phyloP scores from a whole-genome alignment of 2,888 invertebrate genomes.

The Chesias legatella region DNA sequence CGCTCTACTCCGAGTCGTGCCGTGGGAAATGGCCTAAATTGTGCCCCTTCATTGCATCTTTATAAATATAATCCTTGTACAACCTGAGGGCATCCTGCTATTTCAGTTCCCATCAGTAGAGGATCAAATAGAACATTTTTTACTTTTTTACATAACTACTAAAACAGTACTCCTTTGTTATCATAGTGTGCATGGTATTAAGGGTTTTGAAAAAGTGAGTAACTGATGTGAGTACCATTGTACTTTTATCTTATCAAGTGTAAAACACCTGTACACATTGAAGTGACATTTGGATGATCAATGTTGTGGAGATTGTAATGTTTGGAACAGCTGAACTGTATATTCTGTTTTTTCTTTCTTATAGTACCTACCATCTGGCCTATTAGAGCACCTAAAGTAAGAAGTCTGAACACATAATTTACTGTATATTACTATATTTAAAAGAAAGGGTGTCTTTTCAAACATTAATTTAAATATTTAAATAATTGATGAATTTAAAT shows the following conservation, averaged over 20 bases:
- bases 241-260: conserved; percentile 35
- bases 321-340: background rate
- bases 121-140: conserved; percentile 5
- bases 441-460: too few species aligned
- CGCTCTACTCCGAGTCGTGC: conserved; percentile 33
- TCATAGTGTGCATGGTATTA: conserved; percentile 22
- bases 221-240: conserved; percentile 25
- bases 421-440: too few species aligned
- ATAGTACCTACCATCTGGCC: too few species aligned
- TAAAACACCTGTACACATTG: too few species aligned
- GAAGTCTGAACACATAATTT: too few species aligned
- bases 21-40: conserved; percentile 73
- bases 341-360: too few species aligned
- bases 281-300: conserved; percentile 33
- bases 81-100: conserved; percentile 4
- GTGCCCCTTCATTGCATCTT: conserved; percentile 48
- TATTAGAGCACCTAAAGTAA: too few species aligned
- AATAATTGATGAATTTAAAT: too few species aligned
- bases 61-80: conserved; percentile 26
- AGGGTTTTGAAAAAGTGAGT: conserved; percentile 14
- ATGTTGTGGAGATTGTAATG: conserved; percentile 21
- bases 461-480: too few species aligned
- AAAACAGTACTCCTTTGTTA: conserved; percentile 24
- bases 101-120: background rate
- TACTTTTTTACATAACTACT: conserved; percentile 8